Percentiles rank a stretch among this genome's conserved stretches.
These are phyloP conservation scores for Chrysocyon brachyurus DNA, from an alignment of 2,797 vertebrate genomes.

Conservation along the genomic window DNA sequence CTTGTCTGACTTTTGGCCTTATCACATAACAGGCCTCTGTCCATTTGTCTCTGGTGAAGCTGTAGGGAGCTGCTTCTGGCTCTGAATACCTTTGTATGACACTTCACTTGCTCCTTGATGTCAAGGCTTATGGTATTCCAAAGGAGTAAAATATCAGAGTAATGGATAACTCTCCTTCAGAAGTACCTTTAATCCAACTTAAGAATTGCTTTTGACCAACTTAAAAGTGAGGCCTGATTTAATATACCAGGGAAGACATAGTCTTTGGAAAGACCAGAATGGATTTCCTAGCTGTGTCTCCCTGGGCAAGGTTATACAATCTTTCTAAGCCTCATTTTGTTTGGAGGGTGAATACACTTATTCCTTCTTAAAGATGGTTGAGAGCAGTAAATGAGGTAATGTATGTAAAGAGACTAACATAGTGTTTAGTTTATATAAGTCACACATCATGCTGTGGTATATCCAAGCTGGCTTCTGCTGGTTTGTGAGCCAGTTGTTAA, in stretches of 20 bases:
- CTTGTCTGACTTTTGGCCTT: slow-evolving; percentile 7
- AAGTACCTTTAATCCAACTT: slow-evolving; percentile 20
- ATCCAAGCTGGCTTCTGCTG: not conserved
- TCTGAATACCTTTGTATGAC: not conserved
- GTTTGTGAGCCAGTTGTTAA: not conserved
- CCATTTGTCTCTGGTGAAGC: slow-evolving; percentile 32
- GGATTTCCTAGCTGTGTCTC: not conserved
- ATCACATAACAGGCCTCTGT: not conserved
- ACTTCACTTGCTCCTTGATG: not conserved
- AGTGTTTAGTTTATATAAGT: not conserved
- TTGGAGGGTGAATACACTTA: not conserved
- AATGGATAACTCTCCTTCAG: not conserved
- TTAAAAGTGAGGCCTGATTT: not conserved
- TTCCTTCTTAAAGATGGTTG: not conserved
- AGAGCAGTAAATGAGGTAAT: not conserved
- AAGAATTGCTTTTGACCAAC: slow-evolving; percentile 30
- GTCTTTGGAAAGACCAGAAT: not conserved
- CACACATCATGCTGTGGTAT: not conserved
- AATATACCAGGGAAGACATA: not conserved
- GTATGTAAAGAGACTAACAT: not conserved
- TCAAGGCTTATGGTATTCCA: not conserved
- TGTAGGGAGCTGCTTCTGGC: not conserved
- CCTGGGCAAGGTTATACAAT: not conserved
- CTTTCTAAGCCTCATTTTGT: slow-evolving; percentile 12
- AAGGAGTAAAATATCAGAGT: slow-evolving; percentile 42